These are phyloP conservation scores for Nothoprocta pentlandii DNA, from an alignment of 2,113 vertebrate genomes.

Conservation along the genomic window DNA sequence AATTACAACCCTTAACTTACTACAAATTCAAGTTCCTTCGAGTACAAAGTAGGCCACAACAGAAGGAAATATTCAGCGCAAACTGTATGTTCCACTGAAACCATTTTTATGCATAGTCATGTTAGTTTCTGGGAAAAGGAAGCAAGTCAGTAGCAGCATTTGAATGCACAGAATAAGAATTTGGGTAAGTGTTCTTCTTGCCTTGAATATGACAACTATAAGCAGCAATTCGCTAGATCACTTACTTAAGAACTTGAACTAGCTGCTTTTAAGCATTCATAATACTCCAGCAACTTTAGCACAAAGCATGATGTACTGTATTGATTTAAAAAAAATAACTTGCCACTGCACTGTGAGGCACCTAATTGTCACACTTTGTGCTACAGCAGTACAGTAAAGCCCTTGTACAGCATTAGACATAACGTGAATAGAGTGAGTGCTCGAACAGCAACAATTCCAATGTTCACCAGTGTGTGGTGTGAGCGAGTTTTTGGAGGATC, in stretches of 20 bases:
- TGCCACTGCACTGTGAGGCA: neutral
- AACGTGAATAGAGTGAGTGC: neutral
- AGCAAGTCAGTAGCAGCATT: neutral
- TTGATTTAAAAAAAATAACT: neutral
- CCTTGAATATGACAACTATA: neutral
- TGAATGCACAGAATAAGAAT: neutral
- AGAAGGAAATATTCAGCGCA: neutral
- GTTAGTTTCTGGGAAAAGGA: neutral
- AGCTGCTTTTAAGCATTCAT: neutral
- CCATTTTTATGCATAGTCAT: neutral
- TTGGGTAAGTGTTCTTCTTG: neutral
- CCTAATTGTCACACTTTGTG: neutral
- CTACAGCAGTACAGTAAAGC: neutral
- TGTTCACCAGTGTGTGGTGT: neutral
- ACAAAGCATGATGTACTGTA: neutral
- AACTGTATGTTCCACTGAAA: neutral
- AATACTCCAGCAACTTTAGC: neutral
- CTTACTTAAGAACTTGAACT: neutral
- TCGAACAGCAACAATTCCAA: neutral
- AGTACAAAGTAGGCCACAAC: neutral
- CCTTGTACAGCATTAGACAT: accelerated
- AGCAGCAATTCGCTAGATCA: neutral
- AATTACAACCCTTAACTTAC: neutral
- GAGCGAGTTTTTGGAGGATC: neutral
- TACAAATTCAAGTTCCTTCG: neutral